Percentiles rank a stretch among this genome's conserved stretches.
phyloP scores from a whole-genome alignment of 2,113 vertebrate species.

The Notothenia coriiceps region DNA sequence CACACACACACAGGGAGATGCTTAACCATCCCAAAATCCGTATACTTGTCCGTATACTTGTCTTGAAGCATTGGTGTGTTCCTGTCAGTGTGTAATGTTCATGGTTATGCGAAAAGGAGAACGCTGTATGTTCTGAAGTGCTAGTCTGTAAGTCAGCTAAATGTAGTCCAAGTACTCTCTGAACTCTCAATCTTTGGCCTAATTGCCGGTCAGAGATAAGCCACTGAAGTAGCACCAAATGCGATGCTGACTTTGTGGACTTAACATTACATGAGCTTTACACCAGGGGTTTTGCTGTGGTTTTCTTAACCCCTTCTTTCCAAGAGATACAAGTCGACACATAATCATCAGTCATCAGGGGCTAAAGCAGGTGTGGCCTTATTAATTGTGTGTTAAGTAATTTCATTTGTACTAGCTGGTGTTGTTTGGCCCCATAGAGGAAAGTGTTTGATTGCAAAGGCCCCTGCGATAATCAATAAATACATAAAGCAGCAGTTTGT shows the following conservation, averaged over 20 bases:
- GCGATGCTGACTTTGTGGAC: background rate
- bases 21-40: constrained; percentile 17
- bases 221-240: constrained; percentile 1
- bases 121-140: background rate
- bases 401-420: constrained; percentile 37
- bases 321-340: too few relatives aligned
- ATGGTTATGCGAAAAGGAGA: background rate
- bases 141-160: background rate
- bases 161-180: background rate
- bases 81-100: constrained; percentile 1
- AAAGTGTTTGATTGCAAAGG: constrained; percentile 6
- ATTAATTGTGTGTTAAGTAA: constrained; percentile 32
- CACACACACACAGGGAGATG: constrained; percentile 4
- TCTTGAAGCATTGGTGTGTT: constrained; percentile 13
- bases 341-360: constrained; percentile 25
- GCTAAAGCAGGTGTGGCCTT: background rate
- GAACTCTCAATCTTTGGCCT: background rate
- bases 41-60: constrained; percentile 9
- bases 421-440: constrained; percentile 18
- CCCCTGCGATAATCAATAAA: background rate
- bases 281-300: background rate
- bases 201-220: constrained; percentile 28
- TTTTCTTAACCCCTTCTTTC: background rate
- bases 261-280: constrained; percentile 8
- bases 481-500: background rate